Evolutionary conservation across 2,797 vertebrate genomes (phyloP), one percentile per base, ranked within the genome.

Genomic region (Mareca strepera): DNA sequence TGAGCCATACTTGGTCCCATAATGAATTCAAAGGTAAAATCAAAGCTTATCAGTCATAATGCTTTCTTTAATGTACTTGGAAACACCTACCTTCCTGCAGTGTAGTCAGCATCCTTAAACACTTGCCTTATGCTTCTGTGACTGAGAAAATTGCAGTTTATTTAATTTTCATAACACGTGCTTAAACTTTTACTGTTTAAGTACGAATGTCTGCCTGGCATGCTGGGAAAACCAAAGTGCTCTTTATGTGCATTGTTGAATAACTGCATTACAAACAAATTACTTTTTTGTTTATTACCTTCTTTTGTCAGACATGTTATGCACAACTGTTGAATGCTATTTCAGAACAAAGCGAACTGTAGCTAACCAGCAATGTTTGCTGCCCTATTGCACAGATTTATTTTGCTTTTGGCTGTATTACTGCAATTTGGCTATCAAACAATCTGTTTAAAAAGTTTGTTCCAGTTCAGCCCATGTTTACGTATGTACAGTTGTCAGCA

Each of bases 1-100:
- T 31, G 68, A 82, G 79, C 46, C 9, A 3, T 10, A 10, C 35
- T 35, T 86, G n/a, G 44, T 90, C 53, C 48, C 79, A 55, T 83
- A 68, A 77, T 46, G 48, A 90, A 91, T 63, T 83, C 39, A 60
- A 88, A 90, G 43, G 26, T 67, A 68, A 92, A 93, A 79, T 48
- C 48, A 70, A 74, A 63, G 53, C 43, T 88, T 59, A 60, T 48
- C 25, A 56, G n/a, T 12, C 16, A 41, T 60, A 77, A 64, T 4
- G 17, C 59, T 89, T 87, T 22, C n/a, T 90, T n/a, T 82, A 48
- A 68, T 21, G 64, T 70, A 22, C 41, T 74, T 82, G 31, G 52
- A 86, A 86, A 63, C 15, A 41, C 12, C 41, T 37, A 31, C 29
- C 33, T 84, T 72, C 23, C 4, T 29, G 62, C 26, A 35, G 20